Percentiles rank a stretch among this genome's conserved stretches.
Evolutionary conservation across 2,797 vertebrate genomes (phyloP).

Genomic region (Semaprochilodus insignis): DNA sequence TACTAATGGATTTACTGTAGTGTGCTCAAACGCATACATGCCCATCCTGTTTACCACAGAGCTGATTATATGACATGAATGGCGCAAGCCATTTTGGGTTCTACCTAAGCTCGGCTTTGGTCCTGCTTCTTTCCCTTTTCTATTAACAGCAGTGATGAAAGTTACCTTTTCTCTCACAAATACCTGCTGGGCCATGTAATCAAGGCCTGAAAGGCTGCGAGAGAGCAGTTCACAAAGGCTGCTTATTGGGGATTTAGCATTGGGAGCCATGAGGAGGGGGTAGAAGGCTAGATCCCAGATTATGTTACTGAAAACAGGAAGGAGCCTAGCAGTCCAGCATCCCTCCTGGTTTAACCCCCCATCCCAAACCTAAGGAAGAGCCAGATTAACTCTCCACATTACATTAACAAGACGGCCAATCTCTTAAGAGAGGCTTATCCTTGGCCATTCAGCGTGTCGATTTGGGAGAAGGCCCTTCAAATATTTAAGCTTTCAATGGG

Average conservation of each 20-base stretch:
- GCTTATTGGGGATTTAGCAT: constrained; percentile 60
- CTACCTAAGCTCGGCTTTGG: constrained; percentile 73
- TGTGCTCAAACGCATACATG: constrained; percentile 1
- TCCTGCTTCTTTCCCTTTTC: constrained; percentile 81
- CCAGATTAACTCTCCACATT: constrained; percentile 51
- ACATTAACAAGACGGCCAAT: constrained; percentile 57
- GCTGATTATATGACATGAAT: constrained; percentile 41
- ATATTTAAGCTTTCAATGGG: constrained; percentile 29
- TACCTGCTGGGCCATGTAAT: constrained; percentile 72
- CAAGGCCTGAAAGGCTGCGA: constrained; percentile 76
- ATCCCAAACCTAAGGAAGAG: constrained; percentile 29
- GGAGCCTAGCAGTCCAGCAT: constrained; percentile 37
- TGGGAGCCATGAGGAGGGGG: constrained; percentile 46
- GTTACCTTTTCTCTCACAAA: constrained; percentile 41
- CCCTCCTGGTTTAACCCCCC: constrained; percentile 32
- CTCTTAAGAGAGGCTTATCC: constrained; percentile 48
- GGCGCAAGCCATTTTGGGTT: constrained; percentile 24
- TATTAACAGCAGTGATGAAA: constrained; percentile 58
- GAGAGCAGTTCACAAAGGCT: constrained; percentile 65
- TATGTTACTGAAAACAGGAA: constrained; percentile 62
- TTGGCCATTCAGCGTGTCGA: constrained; percentile 38
- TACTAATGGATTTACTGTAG: not conserved
- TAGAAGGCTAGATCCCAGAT: constrained; percentile 53
- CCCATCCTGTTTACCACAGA: constrained; percentile 30
- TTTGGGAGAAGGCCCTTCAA: constrained; percentile 33